Conservation (phyloP, 2,888 invertebrate genomes). For the Oscheius sp. region DNA sequence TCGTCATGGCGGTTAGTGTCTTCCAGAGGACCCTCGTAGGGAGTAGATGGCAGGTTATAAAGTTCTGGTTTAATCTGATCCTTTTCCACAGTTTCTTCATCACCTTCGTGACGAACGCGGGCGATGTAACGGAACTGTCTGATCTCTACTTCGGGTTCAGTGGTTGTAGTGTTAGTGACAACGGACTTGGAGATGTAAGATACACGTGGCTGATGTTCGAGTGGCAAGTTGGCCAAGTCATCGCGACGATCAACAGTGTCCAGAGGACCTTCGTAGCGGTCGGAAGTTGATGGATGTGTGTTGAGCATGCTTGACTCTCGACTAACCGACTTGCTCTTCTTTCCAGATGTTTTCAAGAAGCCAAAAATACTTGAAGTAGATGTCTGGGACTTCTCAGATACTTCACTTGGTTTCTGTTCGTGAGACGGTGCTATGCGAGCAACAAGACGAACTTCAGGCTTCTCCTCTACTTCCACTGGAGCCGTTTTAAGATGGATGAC, state of each 20-base stretch:
- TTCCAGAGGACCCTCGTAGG: conserved; percentile 48
- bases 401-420: not conserved
- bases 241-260: conserved; percentile 32
- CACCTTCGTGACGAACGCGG: conserved; percentile 40
- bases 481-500: not conserved
- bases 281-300: not conserved
- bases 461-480: conserved; percentile 27
- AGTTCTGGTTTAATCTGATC: conserved; percentile 24
- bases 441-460: conserved; percentile 40
- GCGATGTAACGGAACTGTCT: conserved; percentile 36
- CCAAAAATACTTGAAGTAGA: conserved; percentile 37
- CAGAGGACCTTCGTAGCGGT: conserved; percentile 34
- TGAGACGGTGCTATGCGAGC: conserved; percentile 37
- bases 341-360: conserved; percentile 37
- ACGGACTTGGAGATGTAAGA: conserved; percentile 31
- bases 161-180: not conserved
- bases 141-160: not conserved
- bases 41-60: conserved; percentile 33
- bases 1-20: conserved; percentile 36
- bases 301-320: not conserved
- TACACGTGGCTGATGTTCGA: conserved; percentile 30
- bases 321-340: conserved; percentile 10
- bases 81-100: conserved; percentile 42
- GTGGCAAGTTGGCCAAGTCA: conserved; percentile 41
- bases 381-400: not conserved